Base-by-base conservation (phyloP, 2,888 invertebrate species). In the Nymphalis polychloros region DNA sequence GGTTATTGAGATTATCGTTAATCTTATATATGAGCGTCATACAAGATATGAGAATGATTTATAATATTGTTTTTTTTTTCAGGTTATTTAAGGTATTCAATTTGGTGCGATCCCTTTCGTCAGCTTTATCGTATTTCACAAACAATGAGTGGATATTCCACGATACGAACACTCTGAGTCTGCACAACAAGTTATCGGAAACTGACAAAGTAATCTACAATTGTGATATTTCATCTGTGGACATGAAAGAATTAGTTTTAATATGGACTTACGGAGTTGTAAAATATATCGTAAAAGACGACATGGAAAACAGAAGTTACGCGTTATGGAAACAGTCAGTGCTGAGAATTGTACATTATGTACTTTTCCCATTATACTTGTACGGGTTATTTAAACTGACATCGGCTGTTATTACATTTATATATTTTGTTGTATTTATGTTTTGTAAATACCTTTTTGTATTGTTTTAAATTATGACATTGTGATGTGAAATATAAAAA, bases 111-210 rank as follows among this genome's bases (percentile, higher is more conserved):
- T 23, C 23, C 2, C 23, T 23, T 23, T 68, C 73, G 0, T 7
- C 66, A 0, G 53, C 71, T 0, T 23, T 72, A 6, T 35, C 69
- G 0, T 71, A 67, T 50, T 81, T 78, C 59, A 63, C 72, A 0
- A 75, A 59, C 8, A 79, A 79, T 63, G 72, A 73, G 0, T 81
- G 80, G 78, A 72, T 72, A 13, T 77, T 79, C 10, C 63, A 71
- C 1, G 81, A 79, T 31, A 71, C 47, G 35, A 81, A 81, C 65
- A 73, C 77, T 1, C 35, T 64, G 2, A 31, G 59, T 3, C 19
- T 81, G 0, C 75, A 69, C n/a, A 68, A 72, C 2, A 63, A 48
- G 3, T 48, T 79, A 17, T 76, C 80, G 1, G 41, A 69, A 13
- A 52, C 55, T 0, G 81, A 82, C 66, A 75, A 71, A 59, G 17